These are phyloP conservation scores for Rhabdornis inornatus DNA, from an alignment of 2,113 vertebrate genomes.

Conservation along the genomic window DNA sequence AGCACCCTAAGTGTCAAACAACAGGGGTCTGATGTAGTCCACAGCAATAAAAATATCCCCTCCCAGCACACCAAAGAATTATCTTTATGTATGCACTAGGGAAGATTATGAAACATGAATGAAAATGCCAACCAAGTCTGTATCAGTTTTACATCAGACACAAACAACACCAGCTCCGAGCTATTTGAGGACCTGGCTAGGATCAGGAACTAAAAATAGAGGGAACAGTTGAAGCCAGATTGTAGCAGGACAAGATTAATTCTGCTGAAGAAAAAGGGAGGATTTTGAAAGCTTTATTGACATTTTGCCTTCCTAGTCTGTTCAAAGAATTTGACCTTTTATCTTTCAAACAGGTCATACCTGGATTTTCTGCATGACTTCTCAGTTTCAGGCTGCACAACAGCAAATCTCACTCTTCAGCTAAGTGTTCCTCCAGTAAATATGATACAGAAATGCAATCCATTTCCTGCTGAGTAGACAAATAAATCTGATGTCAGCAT, in stretches of 20 bases:
- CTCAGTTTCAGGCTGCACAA: neutral
- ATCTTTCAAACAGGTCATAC: neutral
- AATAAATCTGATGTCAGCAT: neutral
- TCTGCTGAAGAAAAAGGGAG: constrained; percentile 1
- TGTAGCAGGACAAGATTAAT: constrained; percentile 40
- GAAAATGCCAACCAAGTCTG: constrained; percentile 40
- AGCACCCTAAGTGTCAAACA: neutral
- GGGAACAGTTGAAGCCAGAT: constrained; percentile 12
- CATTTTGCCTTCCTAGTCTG: neutral
- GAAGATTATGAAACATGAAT: constrained; percentile 54
- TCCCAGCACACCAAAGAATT: neutral
- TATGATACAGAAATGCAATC: neutral
- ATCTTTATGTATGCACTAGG: neutral
- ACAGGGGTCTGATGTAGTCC: neutral
- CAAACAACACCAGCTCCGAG: constrained; percentile 46
- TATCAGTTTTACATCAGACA: constrained; percentile 54
- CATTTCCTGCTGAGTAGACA: constrained; percentile 7
- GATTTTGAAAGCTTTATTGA: neutral
- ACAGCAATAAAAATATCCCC: neutral
- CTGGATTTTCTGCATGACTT: neutral
- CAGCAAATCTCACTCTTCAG: neutral
- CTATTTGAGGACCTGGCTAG: constrained; percentile 53
- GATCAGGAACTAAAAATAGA: constrained; percentile 49
- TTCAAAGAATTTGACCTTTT: neutral
- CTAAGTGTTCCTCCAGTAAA: neutral